Base-by-base conservation (phyloP, 2,113 vertebrate genomes). In the Pseudorasbora parva region DNA sequence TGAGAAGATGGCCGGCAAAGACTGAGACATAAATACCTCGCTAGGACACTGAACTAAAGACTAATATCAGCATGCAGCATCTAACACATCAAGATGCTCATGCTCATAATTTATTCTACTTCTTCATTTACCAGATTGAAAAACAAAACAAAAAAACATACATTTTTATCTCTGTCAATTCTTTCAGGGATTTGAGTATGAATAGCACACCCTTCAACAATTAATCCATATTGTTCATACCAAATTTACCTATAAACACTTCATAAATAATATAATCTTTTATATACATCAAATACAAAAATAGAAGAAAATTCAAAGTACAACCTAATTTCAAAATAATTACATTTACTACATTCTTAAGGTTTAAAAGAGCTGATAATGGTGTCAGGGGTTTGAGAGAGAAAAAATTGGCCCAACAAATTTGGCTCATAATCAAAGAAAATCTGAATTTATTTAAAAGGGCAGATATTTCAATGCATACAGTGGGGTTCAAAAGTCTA, bases 271-370 rank as follows among this genome's bases (percentile, higher is more conserved):
- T 84, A 77, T 81, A 51, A 82, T 78, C 74, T 73, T 75, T 81
- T 88, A 87, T 87, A 47, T 89, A 87, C 82, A 87, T 69, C 56
- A 85, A 68, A 88, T 86, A 88, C 41, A 82, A 84, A 81, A 81
- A 84, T 37, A 80, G 41, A 82, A 79, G 72, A 76, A n/a, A 56
- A 69, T 73, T 19, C 30, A 71, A 72, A 76, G 72, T 60, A 56
- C 59, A 78, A 59, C 74, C 81, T 75, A 73, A 19, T 81, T 64
- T 78, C 76, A 62, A 81, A 82, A 80, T 73, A 80, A 76, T 41
- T 66, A 78, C 54, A 83, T 69, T 27, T 77, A 60, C 54, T 81
- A 12, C 23, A 78, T 43, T 47, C 19, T 47, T 21, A 27, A 62
- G 27, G 69, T 21, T 10, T 41, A 9, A 1, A 45, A 45, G 30